Evolutionary conservation across 2,888 invertebrate species (phyloP).

Genomic region (Zaprionus obscuricornis): DNA sequence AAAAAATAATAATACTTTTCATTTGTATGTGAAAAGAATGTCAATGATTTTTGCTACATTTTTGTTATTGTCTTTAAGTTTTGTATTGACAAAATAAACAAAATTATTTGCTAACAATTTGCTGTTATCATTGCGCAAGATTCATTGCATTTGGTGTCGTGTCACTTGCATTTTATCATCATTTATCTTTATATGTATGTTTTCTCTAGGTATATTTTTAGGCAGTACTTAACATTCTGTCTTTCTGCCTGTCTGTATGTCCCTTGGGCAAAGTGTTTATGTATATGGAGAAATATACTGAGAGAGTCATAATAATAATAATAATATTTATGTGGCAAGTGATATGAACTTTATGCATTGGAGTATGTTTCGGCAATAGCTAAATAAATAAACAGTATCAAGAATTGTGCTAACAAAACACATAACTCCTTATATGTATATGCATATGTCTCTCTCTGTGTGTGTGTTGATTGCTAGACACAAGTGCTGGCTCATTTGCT

Average conservation of each 20-base stretch:
- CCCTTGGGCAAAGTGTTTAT: too few relatives aligned
- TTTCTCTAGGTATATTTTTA: too few relatives aligned
- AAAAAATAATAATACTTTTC: too few relatives aligned
- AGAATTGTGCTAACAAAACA: constrained; percentile 23
- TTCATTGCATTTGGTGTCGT: constrained; percentile 36
- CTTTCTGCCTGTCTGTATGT: too few relatives aligned
- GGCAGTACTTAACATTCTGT: too few relatives aligned
- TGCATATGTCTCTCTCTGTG: not conserved
- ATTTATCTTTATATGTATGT: constrained; percentile 5
- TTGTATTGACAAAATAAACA: too few relatives aligned
- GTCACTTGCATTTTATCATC: constrained; percentile 60
- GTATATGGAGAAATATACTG: not conserved
- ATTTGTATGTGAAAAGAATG: too few relatives aligned
- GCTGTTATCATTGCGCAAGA: constrained; percentile 30
- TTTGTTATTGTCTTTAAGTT: too few relatives aligned
- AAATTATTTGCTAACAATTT: constrained; percentile 64
- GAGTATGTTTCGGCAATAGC: constrained; percentile 57
- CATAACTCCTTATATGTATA: constrained; percentile 3
- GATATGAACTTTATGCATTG: constrained; percentile 59
- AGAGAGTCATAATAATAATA: constrained; percentile 57
- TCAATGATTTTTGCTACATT: too few relatives aligned
- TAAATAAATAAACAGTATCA: constrained; percentile 68
- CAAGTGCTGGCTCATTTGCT: constrained; percentile 46
- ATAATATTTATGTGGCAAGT: constrained; percentile 73
- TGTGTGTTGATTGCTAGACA: not conserved